Evolutionary conservation across 2,113 vertebrate genomes (phyloP), one percentile per base, ranked within the genome.

Genomic region (Mesitornis unicolor): DNA sequence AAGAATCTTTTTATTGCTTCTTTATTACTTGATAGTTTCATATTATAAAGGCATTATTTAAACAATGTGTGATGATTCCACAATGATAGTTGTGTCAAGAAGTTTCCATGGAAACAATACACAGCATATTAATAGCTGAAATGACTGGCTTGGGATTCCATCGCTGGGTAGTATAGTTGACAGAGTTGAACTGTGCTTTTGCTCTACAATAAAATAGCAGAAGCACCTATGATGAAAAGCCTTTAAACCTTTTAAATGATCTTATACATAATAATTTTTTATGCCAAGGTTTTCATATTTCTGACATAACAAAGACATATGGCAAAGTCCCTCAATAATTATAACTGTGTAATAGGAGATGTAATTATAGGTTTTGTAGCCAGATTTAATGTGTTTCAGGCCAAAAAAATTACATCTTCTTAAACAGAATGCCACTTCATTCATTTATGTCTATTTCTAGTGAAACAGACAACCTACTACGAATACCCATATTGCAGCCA

Each of bases 281-380:
- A 85, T 73, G 45, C 12, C 67, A 83, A 68, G 11, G 3, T 69
- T 96, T 87, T 85, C 13, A 7, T 60, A 40, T 64, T 87, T 93
- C 61, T 92, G 68, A 57, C 13, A 56, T 69, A 94, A 81, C 56
- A 86, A 96, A 93, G 79, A 45, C 54, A 57, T 71, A 93, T 70
- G 50, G 79, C 35, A 74, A 80, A 77, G 40, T 79, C 59, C 84
- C n/a, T 95, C 50, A 87, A 36, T 96, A 91, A 91, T 95, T 97
- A 81, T 84, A 94, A 86, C 16, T 89, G 11, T 47, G 63, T 75
- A 71, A 86, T 68, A 93, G 22, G 25, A 93, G 82, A 64, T 26
- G 38, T 75, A 40, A 90, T 93, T 94, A 75, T 42, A 73, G 40
- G 24, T 54, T 71, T 40, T 70, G 28, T 40, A 76, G 22, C 5